Percentiles rank a stretch among this genome's conserved stretches.
phyloP scores from a whole-genome alignment of 35 echinoderm and acorn worm species.

The Anneissia japonica region DNA sequence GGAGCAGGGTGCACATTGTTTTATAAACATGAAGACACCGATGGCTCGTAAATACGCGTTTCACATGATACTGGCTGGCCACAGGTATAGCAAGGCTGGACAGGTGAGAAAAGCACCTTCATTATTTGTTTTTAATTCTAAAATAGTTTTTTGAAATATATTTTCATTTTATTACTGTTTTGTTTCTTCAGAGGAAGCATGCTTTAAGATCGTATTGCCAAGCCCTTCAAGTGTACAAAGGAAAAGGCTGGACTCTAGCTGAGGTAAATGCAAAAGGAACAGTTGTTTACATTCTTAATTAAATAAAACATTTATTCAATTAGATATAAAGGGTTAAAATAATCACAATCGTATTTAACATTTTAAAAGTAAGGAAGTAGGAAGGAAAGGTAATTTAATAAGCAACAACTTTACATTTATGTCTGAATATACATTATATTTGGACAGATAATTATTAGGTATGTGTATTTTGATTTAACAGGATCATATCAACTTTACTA shows the following conservation, averaged over 20 bases:
- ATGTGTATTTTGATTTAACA: constrained; percentile 11
- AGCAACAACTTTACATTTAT: too few species aligned
- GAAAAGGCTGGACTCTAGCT: constrained; percentile 86
- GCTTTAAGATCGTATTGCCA: constrained; percentile 92
- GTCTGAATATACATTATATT: too few species aligned
- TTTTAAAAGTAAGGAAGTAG: too few species aligned
- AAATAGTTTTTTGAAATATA: too few species aligned
- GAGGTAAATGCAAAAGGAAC: constrained; percentile 55
- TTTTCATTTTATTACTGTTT: too few species aligned
- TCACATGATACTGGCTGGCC: constrained; percentile 94
- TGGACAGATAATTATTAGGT: too few species aligned
- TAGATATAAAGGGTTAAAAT: background rate
- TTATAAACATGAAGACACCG: constrained; percentile 74
- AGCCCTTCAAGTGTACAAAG: constrained; percentile 94
- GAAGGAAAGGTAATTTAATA: too few species aligned
- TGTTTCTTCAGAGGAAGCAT: constrained; percentile 69
- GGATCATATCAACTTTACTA: constrained; percentile 98
- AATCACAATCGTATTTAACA: background rate
- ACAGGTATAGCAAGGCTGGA: constrained; percentile 89
- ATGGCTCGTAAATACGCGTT: constrained; percentile 98
- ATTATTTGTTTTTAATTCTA: background rate
- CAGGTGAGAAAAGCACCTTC: constrained; percentile 46
- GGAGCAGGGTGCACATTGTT: constrained; percentile 86
- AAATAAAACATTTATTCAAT: background rate
- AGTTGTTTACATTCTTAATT: background rate